Evolutionary conservation across 2,113 vertebrate species (phyloP).

Genomic region (Scytalopus superciliaris): DNA sequence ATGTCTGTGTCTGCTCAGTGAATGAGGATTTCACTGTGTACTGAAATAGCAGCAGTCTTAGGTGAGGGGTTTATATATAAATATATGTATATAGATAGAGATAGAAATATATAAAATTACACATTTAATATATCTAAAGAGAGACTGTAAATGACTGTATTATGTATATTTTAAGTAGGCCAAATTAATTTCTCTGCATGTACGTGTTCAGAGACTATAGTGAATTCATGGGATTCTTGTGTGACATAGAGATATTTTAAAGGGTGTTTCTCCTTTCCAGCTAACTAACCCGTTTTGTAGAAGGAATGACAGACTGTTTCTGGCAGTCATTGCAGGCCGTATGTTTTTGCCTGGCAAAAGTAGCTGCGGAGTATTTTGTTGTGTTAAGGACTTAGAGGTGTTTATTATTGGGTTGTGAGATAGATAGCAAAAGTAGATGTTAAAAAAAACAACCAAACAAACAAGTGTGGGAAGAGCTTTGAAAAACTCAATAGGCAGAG

Average conservation of each 20-base stretch:
- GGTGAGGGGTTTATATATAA: not conserved
- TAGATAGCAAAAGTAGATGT: not conserved
- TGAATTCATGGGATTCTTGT: not conserved
- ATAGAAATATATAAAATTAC: not conserved
- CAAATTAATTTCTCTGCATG: not conserved
- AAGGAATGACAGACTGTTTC: not conserved
- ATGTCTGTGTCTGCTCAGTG: not conserved
- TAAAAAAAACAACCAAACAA: not conserved
- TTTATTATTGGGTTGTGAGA: not conserved
- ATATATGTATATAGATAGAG: not conserved
- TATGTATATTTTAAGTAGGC: not conserved
- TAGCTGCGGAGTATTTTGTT: constrained; percentile 2
- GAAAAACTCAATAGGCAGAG: not conserved
- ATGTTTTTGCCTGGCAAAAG: not conserved
- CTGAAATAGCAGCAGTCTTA: not conserved
- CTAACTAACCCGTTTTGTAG: not conserved
- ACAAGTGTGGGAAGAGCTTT: not conserved
- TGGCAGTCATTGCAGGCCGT: not conserved
- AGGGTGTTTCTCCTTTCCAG: not conserved
- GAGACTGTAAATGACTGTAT: not conserved
- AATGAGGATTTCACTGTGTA: not conserved
- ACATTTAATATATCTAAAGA: not conserved
- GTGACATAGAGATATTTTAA: not conserved
- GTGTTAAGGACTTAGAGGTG: not conserved
- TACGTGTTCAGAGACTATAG: not conserved